Conservation (phyloP, 1,140 invertebrate species). For the Lordiphosa clarofinis region DNA sequence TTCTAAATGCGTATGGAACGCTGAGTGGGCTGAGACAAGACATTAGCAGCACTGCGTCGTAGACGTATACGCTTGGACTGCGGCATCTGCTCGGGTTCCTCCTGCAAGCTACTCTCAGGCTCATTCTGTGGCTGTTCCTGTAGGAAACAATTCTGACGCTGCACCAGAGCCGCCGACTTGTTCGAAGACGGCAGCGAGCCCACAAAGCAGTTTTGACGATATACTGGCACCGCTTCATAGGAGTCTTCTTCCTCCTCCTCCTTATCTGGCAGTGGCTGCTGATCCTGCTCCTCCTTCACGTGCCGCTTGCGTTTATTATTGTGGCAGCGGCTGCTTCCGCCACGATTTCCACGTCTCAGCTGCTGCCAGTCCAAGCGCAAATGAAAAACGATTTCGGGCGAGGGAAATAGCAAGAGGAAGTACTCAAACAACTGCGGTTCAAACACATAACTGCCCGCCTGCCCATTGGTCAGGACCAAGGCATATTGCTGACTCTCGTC, state of each 20-base stretch:
- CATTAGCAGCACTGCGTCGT: constrained; percentile 5
- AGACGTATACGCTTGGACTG: constrained; percentile 40
- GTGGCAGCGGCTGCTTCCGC: background rate
- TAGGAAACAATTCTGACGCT: constrained; percentile 36
- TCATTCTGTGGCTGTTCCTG: constrained; percentile 6
- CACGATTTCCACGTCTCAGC: constrained; percentile 28
- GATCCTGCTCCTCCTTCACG: background rate
- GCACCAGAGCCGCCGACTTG: constrained; percentile 14
- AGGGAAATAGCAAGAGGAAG: constrained; percentile 65
- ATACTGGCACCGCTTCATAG: constrained; percentile 56
- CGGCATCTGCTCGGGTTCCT: constrained; percentile 7
- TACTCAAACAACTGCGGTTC: constrained; percentile 63
- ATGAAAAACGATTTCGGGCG: constrained; percentile 57
- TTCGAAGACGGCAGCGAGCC: constrained; percentile 40
- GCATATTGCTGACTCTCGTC: constrained; percentile 29
- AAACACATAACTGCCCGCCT: constrained; percentile 60
- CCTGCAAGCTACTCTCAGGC: background rate
- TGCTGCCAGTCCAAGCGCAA: constrained; percentile 56
- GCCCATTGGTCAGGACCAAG: constrained; percentile 56
- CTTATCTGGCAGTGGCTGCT: background rate
- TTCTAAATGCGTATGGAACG: constrained; percentile 52
- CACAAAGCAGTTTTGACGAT: constrained; percentile 68
- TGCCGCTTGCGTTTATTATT: constrained; percentile 23
- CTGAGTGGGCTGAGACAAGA: background rate
- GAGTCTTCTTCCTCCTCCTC: constrained; percentile 1